Percentiles rank a stretch among this genome's conserved stretches.
These are phyloP conservation scores for Temnothorax curvispinosus DNA, from an alignment of 1,140 invertebrate species.

Conservation along the genomic window DNA sequence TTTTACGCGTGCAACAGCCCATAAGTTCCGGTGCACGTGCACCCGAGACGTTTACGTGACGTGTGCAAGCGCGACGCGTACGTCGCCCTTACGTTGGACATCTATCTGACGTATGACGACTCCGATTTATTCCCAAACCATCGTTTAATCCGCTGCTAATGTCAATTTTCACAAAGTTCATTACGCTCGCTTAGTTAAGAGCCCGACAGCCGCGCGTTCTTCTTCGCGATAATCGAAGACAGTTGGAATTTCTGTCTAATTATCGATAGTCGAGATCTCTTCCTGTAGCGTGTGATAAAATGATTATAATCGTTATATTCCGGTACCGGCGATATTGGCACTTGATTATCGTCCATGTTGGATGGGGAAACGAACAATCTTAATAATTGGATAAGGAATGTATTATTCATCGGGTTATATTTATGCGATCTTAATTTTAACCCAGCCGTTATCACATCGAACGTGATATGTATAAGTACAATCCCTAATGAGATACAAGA, in stretches of 20 bases:
- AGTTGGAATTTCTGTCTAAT: conserved; percentile 54
- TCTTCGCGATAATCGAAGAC: conserved; percentile 52
- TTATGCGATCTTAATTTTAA: conserved; percentile 57
- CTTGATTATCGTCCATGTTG: conserved; percentile 50
- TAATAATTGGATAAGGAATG: conserved; percentile 48
- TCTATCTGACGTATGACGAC: conserved; percentile 66
- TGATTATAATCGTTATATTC: conserved; percentile 56
- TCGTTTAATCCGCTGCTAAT: conserved; percentile 52
- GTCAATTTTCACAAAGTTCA: conserved; percentile 68
- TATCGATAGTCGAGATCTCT: conserved; percentile 46
- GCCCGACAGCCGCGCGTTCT: conserved; percentile 43
- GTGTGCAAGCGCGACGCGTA: conserved; percentile 46
- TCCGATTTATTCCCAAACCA: conserved; percentile 51
- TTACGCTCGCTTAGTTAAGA: conserved; percentile 57
- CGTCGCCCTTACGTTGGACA: conserved; percentile 47
- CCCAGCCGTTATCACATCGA: neutral
- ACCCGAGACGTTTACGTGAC: conserved; percentile 36
- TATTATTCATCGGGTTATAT: conserved; percentile 57
- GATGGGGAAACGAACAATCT: conserved; percentile 52
- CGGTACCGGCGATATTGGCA: conserved; percentile 39
- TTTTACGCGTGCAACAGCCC: conserved; percentile 28
- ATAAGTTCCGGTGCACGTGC: conserved; percentile 43
- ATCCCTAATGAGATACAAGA: neutral
- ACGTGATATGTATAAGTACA: neutral
- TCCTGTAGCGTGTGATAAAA: conserved; percentile 51